Conservation (phyloP, 2,888 invertebrate genomes). For the Rugalucina vietnamica region DNA sequence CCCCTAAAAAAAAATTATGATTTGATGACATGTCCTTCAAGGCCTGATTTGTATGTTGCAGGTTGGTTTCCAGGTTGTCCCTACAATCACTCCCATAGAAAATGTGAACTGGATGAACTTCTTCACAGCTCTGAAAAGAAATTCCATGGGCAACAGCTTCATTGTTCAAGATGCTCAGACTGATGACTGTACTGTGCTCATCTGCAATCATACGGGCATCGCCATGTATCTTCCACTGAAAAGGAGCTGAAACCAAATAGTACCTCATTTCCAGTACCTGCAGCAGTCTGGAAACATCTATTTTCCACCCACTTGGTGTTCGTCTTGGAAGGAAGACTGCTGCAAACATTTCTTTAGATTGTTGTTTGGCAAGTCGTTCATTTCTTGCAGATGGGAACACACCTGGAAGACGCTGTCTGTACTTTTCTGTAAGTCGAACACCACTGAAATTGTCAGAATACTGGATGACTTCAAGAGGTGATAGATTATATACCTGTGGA, state of each 20-base stretch:
- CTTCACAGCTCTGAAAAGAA: neutral
- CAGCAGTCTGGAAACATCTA: neutral
- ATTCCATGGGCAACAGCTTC: neutral
- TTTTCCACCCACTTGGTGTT: conserved; percentile 5
- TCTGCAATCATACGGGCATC: neutral
- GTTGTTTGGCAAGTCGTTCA: neutral
- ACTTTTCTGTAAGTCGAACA: neutral
- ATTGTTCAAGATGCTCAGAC: neutral
- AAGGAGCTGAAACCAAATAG: neutral
- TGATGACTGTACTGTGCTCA: neutral
- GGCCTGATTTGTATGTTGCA: neutral
- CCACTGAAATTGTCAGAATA: neutral
- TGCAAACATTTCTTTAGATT: neutral
- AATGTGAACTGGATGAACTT: neutral
- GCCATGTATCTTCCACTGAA: neutral
- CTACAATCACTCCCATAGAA: conserved; percentile 12
- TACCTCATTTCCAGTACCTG: neutral
- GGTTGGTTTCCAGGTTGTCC: neutral
- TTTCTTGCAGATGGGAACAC: neutral
- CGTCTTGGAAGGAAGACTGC: neutral
- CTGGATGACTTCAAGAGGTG: neutral
- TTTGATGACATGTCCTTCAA: neutral
- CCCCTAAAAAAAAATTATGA: neutral
- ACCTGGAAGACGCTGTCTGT: neutral
- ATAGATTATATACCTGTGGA: neutral